Evolutionary conservation across 2,797 vertebrate species (phyloP).

Genomic region (Pitangus sulphuratus): DNA sequence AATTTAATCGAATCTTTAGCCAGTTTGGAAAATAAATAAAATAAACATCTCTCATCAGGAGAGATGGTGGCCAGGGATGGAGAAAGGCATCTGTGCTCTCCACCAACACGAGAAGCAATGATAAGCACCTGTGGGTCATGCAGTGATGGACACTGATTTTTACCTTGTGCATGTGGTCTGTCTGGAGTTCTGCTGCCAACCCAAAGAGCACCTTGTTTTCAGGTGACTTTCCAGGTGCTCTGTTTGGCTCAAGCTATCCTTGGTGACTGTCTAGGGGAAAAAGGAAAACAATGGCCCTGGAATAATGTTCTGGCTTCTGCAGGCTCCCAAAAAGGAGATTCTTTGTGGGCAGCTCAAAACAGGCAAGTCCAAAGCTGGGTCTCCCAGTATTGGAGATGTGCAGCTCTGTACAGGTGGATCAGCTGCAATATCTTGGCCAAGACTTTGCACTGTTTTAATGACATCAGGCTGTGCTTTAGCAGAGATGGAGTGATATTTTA

Average conservation of each 20-base stretch:
- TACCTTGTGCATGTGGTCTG: background rate
- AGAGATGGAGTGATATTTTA: background rate
- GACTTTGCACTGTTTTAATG: background rate
- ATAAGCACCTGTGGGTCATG: accelerated
- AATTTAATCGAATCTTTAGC: accelerated
- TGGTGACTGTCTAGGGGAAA: background rate
- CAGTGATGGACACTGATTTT: background rate
- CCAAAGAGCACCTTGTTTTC: background rate
- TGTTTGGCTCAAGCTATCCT: background rate
- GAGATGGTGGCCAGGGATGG: background rate
- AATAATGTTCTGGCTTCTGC: background rate
- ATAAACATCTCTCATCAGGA: background rate
- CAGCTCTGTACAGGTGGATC: background rate
- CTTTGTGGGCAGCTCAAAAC: background rate
- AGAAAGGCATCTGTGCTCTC: background rate
- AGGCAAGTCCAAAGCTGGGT: background rate
- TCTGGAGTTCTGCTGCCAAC: background rate
- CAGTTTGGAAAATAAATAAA: background rate
- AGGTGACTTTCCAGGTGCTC: background rate
- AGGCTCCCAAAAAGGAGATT: background rate
- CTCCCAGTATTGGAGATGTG: background rate
- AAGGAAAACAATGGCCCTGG: background rate
- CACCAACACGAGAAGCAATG: background rate
- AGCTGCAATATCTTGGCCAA: background rate
- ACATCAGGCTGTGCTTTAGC: background rate